Base-by-base conservation (phyloP, 1,140 invertebrate species). In the Rhyacophila brunnea region DNA sequence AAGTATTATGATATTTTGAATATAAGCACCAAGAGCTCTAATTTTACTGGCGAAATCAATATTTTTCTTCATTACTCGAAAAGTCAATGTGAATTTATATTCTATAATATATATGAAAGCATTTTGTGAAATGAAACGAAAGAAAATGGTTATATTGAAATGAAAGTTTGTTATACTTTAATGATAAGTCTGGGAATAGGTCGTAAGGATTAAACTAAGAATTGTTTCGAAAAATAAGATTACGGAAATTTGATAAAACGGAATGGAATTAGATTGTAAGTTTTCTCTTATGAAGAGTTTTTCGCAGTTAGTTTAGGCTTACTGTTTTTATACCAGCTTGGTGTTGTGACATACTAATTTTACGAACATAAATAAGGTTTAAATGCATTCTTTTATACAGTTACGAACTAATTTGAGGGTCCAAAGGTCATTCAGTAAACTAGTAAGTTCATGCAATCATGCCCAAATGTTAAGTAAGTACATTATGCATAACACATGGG, bases 271-370 rank as follows among this genome's bases (percentile, higher is more conserved):
- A 79, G 77, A 56, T 42, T 69, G 71, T 79, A 79, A 79, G 77
- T 75, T 74, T 71, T 67, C 77, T 78, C 77, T 80, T 77, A 71
- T 73, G 77, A 78, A 80, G 77, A 78, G 77, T 73, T 74, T n/a
- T 77, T 76, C 73, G 75, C 75, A 78, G 72, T 74, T 78, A 78
- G 76, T 78, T 73, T 79, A 79, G 74, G 77, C 77, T 79, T 79
- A 79, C 75, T 79, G 76, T 78, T 79, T 78, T 79, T 79, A 79
- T 78, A 78, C 77, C 68, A 72, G 77, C 77, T 79, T 79, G 77
- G 78, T 79, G 77, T 79, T 79, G 77, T 78, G 76, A 78, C 73
- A 77, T 75, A 77, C 42, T 65, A 60, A 65, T 60, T 65, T 57
- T 60, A 60, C 38, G 43, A 57, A 58, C 34, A 28, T 59, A 58